phyloP scores from a whole-genome alignment of 2,113 vertebrate genomes.

The Stictonetta naevosa region DNA sequence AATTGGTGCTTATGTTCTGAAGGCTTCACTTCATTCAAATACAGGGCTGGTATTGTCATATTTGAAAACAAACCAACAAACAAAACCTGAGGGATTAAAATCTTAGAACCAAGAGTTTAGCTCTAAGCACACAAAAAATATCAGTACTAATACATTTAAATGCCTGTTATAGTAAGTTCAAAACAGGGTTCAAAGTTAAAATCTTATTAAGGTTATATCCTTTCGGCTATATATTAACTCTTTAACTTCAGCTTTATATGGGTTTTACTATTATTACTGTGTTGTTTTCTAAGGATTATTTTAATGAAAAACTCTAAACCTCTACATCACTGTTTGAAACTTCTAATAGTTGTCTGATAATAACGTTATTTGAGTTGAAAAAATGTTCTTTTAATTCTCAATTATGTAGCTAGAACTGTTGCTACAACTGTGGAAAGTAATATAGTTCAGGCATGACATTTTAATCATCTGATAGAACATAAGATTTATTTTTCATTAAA shows the following conservation, averaged over 20 bases:
- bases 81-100: neutral
- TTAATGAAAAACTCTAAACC: neutral
- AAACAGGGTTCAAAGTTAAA: neutral
- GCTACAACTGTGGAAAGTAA: neutral
- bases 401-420: neutral
- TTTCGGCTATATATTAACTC: neutral
- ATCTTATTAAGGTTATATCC: neutral
- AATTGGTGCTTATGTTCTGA: neutral
- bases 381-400: neutral
- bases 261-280: neutral
- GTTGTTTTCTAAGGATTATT: neutral
- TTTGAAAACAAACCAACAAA: fast-evolving
- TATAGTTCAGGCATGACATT: neutral
- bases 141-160: neutral
- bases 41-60: neutral
- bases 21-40: neutral
- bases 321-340: neutral
- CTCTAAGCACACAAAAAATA: neutral
- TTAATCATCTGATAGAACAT: neutral
- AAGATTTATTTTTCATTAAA: conserved; percentile 8
- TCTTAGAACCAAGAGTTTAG: neutral
- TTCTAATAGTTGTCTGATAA: neutral
- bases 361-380: neutral
- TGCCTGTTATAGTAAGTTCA: neutral
- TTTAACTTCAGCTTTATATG: neutral